Percentiles rank a stretch among this genome's conserved stretches.
Conservation (phyloP, 2,888 invertebrate genomes). For the Philopedon plagiatum region DNA sequence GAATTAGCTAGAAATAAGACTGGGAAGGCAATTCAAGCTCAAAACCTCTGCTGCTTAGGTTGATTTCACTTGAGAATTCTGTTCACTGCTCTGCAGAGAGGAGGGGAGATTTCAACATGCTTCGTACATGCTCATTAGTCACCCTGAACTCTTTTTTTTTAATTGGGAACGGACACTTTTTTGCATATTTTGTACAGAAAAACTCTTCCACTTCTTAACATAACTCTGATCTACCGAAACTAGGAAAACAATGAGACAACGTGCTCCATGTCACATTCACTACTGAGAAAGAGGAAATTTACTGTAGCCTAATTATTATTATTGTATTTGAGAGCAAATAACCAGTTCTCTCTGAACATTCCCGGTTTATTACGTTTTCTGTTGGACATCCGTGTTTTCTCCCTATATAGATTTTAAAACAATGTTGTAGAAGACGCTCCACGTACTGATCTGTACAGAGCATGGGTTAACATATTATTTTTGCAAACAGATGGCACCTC, state of each 20-base stretch:
- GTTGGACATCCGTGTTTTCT: neutral
- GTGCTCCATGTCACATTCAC: neutral
- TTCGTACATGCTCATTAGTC: too few relatives aligned
- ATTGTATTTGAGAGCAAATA: neutral
- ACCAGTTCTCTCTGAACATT: neutral
- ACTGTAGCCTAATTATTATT: neutral
- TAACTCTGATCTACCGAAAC: slow-evolving; percentile 38
- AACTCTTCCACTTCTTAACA: slow-evolving; percentile 40
- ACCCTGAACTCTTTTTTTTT: slow-evolving; percentile 29
- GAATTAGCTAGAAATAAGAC: slow-evolving; percentile 15
- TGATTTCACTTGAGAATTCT: too few relatives aligned
- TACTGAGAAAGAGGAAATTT: neutral
- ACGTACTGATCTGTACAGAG: neutral
- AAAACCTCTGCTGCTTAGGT: too few relatives aligned
- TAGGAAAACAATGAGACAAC: slow-evolving; percentile 1
- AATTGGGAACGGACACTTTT: slow-evolving; percentile 32
- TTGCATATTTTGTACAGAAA: slow-evolving; percentile 38
- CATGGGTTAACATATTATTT: neutral
- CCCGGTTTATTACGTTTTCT: neutral
- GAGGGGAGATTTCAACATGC: too few relatives aligned
- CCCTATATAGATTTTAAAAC: neutral
- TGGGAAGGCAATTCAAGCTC: slow-evolving; percentile 16
- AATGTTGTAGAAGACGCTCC: neutral
- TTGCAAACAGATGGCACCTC: neutral
- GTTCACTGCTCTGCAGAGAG: too few relatives aligned